Conservation (phyloP, 2,888 invertebrate genomes). For the Camponotus fellah region DNA sequence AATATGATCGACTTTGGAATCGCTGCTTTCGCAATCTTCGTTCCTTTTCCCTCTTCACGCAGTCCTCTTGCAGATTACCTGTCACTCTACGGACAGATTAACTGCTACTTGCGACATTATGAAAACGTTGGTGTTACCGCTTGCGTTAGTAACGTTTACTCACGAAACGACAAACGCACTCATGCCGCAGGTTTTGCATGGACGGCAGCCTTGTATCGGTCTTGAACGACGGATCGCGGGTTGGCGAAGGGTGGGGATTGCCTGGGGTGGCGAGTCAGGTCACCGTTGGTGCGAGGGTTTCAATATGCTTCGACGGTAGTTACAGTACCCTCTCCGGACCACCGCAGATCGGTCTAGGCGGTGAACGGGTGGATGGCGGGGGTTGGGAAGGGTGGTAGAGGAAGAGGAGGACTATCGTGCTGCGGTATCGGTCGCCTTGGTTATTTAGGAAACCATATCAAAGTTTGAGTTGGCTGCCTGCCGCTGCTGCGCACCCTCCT, state of each 20-base stretch:
- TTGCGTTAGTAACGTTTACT: constrained; percentile 73
- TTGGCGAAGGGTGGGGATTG: constrained; percentile 53
- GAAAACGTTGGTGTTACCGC: constrained; percentile 73
- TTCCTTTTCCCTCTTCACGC: constrained; percentile 19
- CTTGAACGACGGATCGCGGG: constrained; percentile 63
- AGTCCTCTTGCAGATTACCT: constrained; percentile 76
- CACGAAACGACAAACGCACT: constrained; percentile 81
- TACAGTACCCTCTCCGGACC: constrained; percentile 79
- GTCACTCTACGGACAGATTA: constrained; percentile 78
- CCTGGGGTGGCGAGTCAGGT: constrained; percentile 66
- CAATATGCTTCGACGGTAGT: constrained; percentile 83
- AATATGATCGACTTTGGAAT: not conserved
- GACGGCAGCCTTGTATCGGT: constrained; percentile 67
- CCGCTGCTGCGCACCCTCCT: constrained; percentile 72
- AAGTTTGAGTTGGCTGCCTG: constrained; percentile 83
- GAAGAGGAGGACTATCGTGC: constrained; percentile 75
- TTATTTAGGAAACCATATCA: constrained; percentile 85
- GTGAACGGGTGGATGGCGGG: constrained; percentile 55
- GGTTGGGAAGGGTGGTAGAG: constrained; percentile 33
- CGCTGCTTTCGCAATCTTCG: not conserved
- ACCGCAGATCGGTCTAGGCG: constrained; percentile 74
- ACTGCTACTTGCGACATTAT: constrained; percentile 60
- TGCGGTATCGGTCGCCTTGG: constrained; percentile 83
- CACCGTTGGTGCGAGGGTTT: constrained; percentile 77
- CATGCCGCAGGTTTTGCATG: constrained; percentile 75